Evolutionary conservation across 2,113 vertebrate genomes (phyloP).

Genomic region (Gallinago undulata): DNA sequence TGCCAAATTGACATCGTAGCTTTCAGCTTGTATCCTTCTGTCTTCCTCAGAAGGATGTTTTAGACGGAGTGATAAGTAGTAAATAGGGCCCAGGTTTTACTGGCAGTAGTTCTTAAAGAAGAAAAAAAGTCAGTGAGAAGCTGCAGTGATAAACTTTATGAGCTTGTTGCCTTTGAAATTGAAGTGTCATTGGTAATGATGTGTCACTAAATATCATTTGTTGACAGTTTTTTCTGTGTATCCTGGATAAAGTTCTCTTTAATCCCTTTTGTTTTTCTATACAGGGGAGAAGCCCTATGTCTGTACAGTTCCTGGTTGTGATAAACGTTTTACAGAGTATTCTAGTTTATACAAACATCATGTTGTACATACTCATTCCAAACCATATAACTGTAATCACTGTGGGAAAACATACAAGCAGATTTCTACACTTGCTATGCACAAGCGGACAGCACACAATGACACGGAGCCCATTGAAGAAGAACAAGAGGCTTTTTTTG

Average conservation of each 20-base stretch:
- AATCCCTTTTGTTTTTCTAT: not conserved
- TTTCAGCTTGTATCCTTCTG: not conserved
- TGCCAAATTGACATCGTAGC: not conserved
- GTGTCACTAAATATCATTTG: not conserved
- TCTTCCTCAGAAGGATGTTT: not conserved
- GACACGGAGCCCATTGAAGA: constrained; percentile 98
- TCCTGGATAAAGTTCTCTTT: not conserved
- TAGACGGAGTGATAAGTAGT: not conserved
- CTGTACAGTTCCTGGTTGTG: constrained; percentile 96
- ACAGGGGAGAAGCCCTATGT: constrained; percentile 99
- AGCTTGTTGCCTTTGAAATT: not conserved
- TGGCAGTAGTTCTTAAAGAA: not conserved
- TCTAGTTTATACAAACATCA: constrained; percentile 99
- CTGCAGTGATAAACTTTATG: not conserved
- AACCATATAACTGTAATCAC: constrained; percentile 99
- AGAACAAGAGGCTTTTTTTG: constrained; percentile 95
- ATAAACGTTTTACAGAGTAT: constrained; percentile 98
- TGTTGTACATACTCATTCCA: constrained; percentile 97
- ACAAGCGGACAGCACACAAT: constrained; percentile 95
- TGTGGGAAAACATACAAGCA: constrained; percentile 99
- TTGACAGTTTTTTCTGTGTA: not conserved
- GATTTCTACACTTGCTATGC: constrained; percentile 98
- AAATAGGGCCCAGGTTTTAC: not conserved
- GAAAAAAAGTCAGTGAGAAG: not conserved
- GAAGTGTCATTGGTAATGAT: not conserved